These are phyloP conservation scores for Cathartes aura DNA, from an alignment of 2,113 vertebrate genomes.

Conservation along the genomic window DNA sequence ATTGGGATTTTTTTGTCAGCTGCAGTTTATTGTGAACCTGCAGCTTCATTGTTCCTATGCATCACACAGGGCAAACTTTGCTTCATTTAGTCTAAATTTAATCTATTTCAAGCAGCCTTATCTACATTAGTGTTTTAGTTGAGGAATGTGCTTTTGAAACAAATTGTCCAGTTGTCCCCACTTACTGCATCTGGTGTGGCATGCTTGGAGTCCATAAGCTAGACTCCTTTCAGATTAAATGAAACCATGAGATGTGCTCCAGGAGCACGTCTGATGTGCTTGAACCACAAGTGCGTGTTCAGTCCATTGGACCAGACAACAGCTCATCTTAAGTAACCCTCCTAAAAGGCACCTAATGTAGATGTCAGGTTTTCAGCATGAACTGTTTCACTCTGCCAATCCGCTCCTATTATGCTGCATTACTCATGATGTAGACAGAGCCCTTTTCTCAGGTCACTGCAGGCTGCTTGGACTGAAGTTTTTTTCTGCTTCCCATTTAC, in stretches of 20 bases:
- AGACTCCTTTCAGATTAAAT: neutral
- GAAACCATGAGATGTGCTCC: neutral
- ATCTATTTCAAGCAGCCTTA: neutral
- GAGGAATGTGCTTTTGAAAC: neutral
- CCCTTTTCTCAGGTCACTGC: neutral
- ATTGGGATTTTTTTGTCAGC: neutral
- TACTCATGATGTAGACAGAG: neutral
- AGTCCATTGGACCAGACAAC: neutral
- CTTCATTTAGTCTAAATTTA: neutral
- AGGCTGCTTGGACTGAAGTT: neutral
- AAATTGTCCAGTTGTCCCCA: neutral
- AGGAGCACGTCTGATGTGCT: neutral
- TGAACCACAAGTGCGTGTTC: accelerated
- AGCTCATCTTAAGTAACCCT: neutral
- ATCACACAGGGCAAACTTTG: neutral
- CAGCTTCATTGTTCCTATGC: neutral
- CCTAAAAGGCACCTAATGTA: neutral
- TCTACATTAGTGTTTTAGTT: neutral
- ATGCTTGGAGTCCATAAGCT: neutral
- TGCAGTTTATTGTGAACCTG: neutral
- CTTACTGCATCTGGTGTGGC: neutral
- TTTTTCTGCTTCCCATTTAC: neutral
- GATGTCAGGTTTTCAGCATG: neutral
- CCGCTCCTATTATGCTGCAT: neutral
- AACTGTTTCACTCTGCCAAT: neutral